Conservation (phyloP, 1,140 invertebrate genomes). For the Lepidurus packardi region DNA sequence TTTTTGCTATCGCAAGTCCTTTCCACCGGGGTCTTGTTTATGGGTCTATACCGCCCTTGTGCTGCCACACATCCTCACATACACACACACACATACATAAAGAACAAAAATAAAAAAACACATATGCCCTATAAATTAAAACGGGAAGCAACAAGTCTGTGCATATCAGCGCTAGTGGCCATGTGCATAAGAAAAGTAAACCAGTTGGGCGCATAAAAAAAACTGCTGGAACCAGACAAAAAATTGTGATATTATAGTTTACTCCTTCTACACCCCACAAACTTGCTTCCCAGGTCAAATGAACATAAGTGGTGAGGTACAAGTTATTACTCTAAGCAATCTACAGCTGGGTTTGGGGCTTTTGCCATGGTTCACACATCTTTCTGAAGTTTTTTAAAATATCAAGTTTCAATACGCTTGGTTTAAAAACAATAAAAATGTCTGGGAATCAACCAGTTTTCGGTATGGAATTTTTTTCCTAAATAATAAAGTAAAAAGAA, state of each 20-base stretch:
- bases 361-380: no score
- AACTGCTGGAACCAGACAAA: not conserved
- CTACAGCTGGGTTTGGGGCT: not conserved
- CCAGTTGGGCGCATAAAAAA: not conserved
- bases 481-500: not conserved
- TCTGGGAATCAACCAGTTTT: not conserved
- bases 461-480: not conserved
- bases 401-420: no score
- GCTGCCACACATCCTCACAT: not conserved
- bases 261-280: not conserved
- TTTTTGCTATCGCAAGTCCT: constrained; percentile 9
- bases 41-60: not conserved
- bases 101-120: not conserved
- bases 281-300: not conserved
- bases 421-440: no score
- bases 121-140: constrained; percentile 1
- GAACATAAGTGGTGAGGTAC: not conserved
- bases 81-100: not conserved
- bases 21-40: not conserved
- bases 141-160: not conserved
- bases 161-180: not conserved
- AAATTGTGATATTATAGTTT: not conserved
- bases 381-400: no score
- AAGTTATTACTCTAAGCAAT: not conserved
- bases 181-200: not conserved